Percentiles rank a stretch among this genome's conserved stretches.
Evolutionary conservation across 1,140 invertebrate species (phyloP).

Genomic region (Drosophila serrata): DNA sequence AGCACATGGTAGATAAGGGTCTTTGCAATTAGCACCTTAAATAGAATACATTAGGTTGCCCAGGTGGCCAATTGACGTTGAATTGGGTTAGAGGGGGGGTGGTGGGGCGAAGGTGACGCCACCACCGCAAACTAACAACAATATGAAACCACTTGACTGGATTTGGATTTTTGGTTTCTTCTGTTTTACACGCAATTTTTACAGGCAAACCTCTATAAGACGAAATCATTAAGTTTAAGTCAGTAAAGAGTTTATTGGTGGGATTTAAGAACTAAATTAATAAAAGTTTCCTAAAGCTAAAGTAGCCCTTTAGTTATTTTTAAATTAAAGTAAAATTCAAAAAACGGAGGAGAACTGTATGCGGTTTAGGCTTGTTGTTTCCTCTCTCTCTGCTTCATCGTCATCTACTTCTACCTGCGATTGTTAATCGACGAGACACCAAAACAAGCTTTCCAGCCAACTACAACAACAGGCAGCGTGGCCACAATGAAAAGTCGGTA

Average conservation of each 20-base stretch:
- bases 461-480: slow-evolving; percentile 26
- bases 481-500: slow-evolving; percentile 60
- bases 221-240: background rate
- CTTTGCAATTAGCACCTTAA: slow-evolving; percentile 57
- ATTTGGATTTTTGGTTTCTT: slow-evolving; percentile 38
- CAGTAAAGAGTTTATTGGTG: no score
- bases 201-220: background rate
- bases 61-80: slow-evolving; percentile 36
- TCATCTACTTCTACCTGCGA: slow-evolving; percentile 64
- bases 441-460: slow-evolving; percentile 73
- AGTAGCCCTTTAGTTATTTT: background rate
- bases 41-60: slow-evolving; percentile 58
- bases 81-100: background rate
- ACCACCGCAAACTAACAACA: slow-evolving; percentile 23
- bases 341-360: background rate
- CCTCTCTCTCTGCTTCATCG: slow-evolving; percentile 12
- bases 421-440: slow-evolving; percentile 67
- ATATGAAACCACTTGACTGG: slow-evolving; percentile 52
- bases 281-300: background rate
- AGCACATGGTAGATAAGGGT: slow-evolving; percentile 56
- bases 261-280: background rate
- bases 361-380: slow-evolving; percentile 42
- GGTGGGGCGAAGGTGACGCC: slow-evolving; percentile 38
- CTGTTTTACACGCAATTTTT: slow-evolving; percentile 61
- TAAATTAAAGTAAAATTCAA: background rate